Evolutionary conservation across 2,888 invertebrate genomes (phyloP).

Genomic region (Glaucopsyche alexis): DNA sequence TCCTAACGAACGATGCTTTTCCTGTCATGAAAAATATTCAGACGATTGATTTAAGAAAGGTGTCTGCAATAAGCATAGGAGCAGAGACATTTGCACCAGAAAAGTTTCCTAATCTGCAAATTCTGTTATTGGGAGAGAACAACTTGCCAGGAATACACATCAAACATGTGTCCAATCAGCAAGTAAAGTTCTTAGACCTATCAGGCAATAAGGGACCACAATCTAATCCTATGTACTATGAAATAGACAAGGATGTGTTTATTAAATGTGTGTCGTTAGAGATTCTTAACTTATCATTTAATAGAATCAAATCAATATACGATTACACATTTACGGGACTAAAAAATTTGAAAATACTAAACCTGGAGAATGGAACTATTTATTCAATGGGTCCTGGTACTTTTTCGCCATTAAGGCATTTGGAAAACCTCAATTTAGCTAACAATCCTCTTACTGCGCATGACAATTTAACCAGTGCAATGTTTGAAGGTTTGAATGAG

Average conservation of each 20-base stretch:
- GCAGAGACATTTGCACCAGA: conserved; percentile 66
- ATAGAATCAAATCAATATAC: conserved; percentile 74
- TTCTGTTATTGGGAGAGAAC: conserved; percentile 74
- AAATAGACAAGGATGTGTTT: conserved; percentile 74
- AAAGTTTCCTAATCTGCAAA: conserved; percentile 74
- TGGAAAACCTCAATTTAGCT: conserved; percentile 75
- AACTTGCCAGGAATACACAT: conserved; percentile 75
- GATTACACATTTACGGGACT: conserved; percentile 75
- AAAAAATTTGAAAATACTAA: conserved; percentile 67
- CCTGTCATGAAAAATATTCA: conserved; percentile 78
- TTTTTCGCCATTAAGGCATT: conserved; percentile 64
- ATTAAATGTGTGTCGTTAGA: conserved; percentile 65
- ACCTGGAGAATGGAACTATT: conserved; percentile 76
- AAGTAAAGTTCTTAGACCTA: conserved; percentile 72
- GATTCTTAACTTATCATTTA: conserved; percentile 75
- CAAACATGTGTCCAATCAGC: conserved; percentile 68
- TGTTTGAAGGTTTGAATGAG: conserved; percentile 72
- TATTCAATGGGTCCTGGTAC: conserved; percentile 69
- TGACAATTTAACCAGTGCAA: conserved; percentile 58
- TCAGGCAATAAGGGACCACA: conserved; percentile 71
- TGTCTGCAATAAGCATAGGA: conserved; percentile 68
- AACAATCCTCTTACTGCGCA: conserved; percentile 74
- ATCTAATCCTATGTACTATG: conserved; percentile 69
- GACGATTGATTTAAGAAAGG: conserved; percentile 77
- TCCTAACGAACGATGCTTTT: conserved; percentile 71